These are phyloP conservation scores for Pipistrellus pipistrellus DNA, from an alignment of 2,797 vertebrate species.

Conservation along the genomic window DNA sequence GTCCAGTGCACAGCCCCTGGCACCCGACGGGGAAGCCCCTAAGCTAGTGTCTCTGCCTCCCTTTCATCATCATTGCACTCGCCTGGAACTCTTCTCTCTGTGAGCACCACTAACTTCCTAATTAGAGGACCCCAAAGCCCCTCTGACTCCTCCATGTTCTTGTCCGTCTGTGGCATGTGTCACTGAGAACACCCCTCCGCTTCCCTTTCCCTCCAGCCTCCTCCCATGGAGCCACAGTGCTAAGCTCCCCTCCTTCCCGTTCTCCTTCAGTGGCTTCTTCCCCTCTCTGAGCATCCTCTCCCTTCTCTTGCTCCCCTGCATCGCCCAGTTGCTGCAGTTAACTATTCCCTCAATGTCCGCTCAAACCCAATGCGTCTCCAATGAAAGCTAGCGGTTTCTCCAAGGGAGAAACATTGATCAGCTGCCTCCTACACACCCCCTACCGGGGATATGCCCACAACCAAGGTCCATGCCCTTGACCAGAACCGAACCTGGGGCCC, in stretches of 20 bases:
- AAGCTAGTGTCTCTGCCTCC: background rate
- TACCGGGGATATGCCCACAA: too few relatives aligned
- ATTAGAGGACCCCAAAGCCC: background rate
- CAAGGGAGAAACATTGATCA: background rate
- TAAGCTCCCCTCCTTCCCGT: background rate
- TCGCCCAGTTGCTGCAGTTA: background rate
- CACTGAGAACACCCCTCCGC: background rate
- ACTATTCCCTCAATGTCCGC: background rate
- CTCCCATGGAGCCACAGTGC: background rate
- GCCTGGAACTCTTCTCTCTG: background rate
- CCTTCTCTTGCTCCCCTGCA: background rate
- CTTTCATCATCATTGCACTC: background rate
- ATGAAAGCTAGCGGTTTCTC: background rate
- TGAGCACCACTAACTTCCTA: background rate
- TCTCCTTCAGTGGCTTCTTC: background rate
- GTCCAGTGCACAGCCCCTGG: background rate
- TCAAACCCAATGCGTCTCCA: background rate
- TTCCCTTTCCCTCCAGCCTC: background rate
- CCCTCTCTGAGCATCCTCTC: too few relatives aligned
- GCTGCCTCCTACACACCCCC: too few relatives aligned
- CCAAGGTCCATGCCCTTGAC: too few relatives aligned
- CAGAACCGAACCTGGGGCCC: too few relatives aligned
- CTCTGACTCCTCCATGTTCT: background rate
- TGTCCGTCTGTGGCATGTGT: background rate
- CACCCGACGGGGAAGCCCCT: background rate